phyloP scores from a whole-genome alignment of 2,113 vertebrate genomes.

The Corydoras sp. region DNA sequence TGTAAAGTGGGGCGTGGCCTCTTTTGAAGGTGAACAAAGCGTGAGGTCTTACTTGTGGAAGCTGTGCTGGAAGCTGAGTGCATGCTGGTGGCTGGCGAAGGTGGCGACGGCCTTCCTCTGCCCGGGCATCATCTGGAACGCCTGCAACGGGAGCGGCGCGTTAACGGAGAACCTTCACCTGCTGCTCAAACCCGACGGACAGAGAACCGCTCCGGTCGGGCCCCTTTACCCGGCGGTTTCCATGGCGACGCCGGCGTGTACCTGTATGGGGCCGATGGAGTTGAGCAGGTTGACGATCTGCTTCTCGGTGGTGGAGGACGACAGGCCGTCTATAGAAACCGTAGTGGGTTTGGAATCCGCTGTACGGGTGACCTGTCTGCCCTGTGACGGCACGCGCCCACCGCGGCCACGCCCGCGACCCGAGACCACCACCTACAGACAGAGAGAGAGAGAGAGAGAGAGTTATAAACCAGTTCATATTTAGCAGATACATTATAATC shows the following conservation, averaged over 20 bases:
- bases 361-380: slow-evolving; percentile 75
- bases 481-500: too few relatives aligned
- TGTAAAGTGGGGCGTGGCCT: too few relatives aligned
- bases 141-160: slow-evolving; percentile 57
- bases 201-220: too few relatives aligned
- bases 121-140: slow-evolving; percentile 91
- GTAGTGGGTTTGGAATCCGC: slow-evolving; percentile 74
- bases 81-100: slow-evolving; percentile 84
- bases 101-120: slow-evolving; percentile 93
- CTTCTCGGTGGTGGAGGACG: slow-evolving; percentile 85
- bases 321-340: slow-evolving; percentile 94
- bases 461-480: too few relatives aligned
- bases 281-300: slow-evolving; percentile 89
- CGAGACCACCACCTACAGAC: slow-evolving; percentile 75
- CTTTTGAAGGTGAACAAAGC: too few relatives aligned
- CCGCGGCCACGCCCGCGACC: slow-evolving; percentile 79
- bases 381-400: slow-evolving; percentile 73
- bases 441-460: too few relatives aligned
- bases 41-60: slow-evolving; percentile 82
- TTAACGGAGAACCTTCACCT: too few relatives aligned
- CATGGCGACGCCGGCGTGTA: slow-evolving; percentile 47
- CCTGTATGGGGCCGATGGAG: slow-evolving; percentile 96
- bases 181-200: too few relatives aligned
- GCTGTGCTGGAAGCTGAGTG: slow-evolving; percentile 87
- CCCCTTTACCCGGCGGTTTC: too few relatives aligned